These are phyloP conservation scores for Rhinoderma darwinii DNA, from an alignment of 2,113 vertebrate genomes.

Conservation along the genomic window DNA sequence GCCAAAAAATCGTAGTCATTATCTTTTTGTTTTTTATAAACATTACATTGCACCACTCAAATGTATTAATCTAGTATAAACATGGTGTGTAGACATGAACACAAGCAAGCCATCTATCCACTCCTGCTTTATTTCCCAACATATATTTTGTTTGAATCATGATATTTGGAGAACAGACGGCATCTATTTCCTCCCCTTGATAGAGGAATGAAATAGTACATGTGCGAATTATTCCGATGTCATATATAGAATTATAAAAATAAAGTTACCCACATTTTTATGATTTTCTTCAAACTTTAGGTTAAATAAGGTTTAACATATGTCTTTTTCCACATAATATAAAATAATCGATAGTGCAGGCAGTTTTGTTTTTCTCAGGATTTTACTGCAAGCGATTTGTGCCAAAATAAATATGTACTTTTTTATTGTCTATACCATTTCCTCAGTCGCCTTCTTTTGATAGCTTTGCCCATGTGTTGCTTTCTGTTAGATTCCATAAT, in stretches of 20 bases:
- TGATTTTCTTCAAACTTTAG: conserved; percentile 9
- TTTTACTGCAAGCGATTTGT: conserved; percentile 5
- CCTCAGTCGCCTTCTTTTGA: not conserved
- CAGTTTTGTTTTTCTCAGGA: conserved; percentile 2
- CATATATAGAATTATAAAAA: not conserved
- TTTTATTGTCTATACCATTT: conserved; percentile 27
- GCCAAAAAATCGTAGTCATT: not conserved
- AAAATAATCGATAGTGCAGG: conserved; percentile 8
- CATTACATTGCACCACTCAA: not conserved
- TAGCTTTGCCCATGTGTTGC: conserved; percentile 2
- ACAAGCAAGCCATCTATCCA: not conserved
- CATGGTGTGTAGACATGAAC: not conserved
- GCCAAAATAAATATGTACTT: conserved; percentile 14
- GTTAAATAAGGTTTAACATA: conserved; percentile 1
- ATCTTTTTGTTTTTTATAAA: conserved; percentile 1
- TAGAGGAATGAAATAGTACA: conserved; percentile 10
- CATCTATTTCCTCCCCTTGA: not conserved
- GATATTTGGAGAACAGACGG: conserved; percentile 31
- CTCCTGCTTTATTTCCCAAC: conserved; percentile 17
- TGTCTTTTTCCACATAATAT: not conserved
- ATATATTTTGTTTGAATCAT: not conserved
- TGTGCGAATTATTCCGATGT: conserved; percentile 5
- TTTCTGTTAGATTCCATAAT: not conserved
- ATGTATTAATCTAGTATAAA: conserved; percentile 2
- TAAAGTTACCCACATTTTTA: conserved; percentile 2